Evolutionary conservation across 2,113 vertebrate genomes (phyloP).

Genomic region (Larimichthys crocea): DNA sequence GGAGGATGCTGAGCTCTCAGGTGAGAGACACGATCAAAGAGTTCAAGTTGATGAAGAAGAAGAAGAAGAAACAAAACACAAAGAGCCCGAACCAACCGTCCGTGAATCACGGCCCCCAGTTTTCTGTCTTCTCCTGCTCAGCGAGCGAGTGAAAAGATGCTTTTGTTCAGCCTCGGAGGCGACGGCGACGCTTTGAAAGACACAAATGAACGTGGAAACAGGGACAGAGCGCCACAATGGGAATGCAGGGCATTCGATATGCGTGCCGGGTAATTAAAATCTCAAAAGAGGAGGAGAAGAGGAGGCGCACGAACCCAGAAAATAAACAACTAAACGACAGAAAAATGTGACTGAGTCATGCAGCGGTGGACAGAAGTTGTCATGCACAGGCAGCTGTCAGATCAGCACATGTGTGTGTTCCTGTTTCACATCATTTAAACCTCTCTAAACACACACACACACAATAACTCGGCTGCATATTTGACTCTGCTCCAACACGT

Average conservation of each 20-base stretch:
- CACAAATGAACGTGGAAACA: slow-evolving; percentile 68
- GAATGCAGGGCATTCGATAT: slow-evolving; percentile 35
- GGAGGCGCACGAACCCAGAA: neutral
- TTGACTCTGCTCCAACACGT: slow-evolving; percentile 3
- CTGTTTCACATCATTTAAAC: slow-evolving; percentile 19
- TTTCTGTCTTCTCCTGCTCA: slow-evolving; percentile 18
- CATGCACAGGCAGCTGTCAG: slow-evolving; percentile 1
- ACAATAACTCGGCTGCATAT: neutral
- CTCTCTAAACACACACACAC: neutral
- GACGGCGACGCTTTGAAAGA: slow-evolving; percentile 83
- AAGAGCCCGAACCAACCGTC: slow-evolving; percentile 20
- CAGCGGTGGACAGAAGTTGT: slow-evolving; percentile 3
- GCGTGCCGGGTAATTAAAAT: slow-evolving; percentile 53
- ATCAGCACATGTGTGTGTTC: slow-evolving; percentile 50
- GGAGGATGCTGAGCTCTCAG: slow-evolving; percentile 40
- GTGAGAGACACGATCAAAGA: slow-evolving; percentile 54
- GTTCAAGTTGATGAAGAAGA: neutral
- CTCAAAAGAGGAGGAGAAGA: slow-evolving; percentile 17
- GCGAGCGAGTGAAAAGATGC: slow-evolving; percentile 82
- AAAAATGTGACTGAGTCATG: neutral
- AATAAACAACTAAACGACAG: neutral
- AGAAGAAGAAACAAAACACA: neutral
- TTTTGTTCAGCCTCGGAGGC: slow-evolving; percentile 88
- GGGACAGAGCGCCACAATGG: slow-evolving; percentile 62
- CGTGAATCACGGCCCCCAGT: slow-evolving; percentile 55